phyloP scores from a whole-genome alignment of 1,140 invertebrate species.

The Caenorhabditis brenneri region DNA sequence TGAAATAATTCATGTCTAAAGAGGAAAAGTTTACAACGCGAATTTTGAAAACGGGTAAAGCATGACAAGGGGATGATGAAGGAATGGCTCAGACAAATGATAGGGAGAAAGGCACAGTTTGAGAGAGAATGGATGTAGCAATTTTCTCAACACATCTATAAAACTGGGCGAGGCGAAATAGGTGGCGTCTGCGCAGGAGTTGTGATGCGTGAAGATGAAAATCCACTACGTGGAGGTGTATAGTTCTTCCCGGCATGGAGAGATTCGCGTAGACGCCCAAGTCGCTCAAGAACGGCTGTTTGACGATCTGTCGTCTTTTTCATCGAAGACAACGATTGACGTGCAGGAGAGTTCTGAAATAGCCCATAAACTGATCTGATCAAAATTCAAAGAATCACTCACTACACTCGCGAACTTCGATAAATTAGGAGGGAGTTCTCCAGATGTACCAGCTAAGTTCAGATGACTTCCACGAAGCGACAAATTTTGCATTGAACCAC shows the following conservation, averaged over 20 bases:
- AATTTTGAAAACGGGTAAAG: conserved; percentile 1
- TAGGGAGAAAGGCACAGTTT: background rate
- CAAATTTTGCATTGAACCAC: background rate
- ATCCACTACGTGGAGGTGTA: conserved; percentile 10
- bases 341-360: conserved; percentile 2
- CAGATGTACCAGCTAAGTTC: background rate
- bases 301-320: conserved; percentile 20
- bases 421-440: conserved; percentile 1
- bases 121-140: background rate
- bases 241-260: conserved; percentile 17
- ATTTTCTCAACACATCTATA: background rate
- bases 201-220: conserved; percentile 22
- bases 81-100: conserved; percentile 16
- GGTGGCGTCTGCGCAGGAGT: conserved; percentile 9
- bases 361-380: background rate
- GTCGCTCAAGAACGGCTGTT: conserved; percentile 2
- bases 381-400: background rate
- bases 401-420: conserved; percentile 11
- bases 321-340: conserved; percentile 18
- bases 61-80: conserved; percentile 20
- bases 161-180: background rate
- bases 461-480: background rate
- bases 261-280: conserved; percentile 1
- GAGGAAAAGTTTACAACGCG: background rate
- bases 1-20: background rate